These are phyloP conservation scores for Pampusana beccarii DNA, from an alignment of 2,113 vertebrate genomes.

Conservation along the genomic window DNA sequence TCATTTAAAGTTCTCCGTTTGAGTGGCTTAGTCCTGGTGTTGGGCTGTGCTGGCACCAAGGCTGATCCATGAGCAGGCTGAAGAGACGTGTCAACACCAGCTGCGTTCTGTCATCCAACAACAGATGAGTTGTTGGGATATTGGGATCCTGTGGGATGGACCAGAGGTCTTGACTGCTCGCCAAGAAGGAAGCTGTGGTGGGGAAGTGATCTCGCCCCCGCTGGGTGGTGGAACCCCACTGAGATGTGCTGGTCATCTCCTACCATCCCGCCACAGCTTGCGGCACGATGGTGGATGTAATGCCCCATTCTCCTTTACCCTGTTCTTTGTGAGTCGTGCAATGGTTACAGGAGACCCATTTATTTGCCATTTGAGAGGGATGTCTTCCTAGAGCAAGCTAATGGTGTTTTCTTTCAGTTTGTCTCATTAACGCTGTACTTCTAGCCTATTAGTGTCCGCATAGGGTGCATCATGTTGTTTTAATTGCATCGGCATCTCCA, in stretches of 20 bases:
- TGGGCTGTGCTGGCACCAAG: fast-evolving
- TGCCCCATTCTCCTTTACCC: not conserved
- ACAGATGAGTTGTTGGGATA: not conserved
- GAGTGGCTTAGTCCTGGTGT: not conserved
- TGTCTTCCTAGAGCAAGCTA: not conserved
- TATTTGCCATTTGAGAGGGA: not conserved
- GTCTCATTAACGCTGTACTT: not conserved
- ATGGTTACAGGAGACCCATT: not conserved
- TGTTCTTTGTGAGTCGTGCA: not conserved
- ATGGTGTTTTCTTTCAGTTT: not conserved
- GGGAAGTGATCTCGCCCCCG: not conserved
- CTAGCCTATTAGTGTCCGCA: not conserved
- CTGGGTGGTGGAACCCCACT: not conserved
- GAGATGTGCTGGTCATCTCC: fast-evolving
- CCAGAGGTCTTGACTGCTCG: not conserved
- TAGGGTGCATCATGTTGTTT: not conserved
- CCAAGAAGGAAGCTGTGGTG: not conserved
- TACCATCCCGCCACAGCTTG: not conserved
- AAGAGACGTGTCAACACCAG: fast-evolving
- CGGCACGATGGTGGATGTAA: fast-evolving
- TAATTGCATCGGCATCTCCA: not conserved
- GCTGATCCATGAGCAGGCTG: not conserved
- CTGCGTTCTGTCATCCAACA: fast-evolving
- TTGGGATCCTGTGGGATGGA: fast-evolving
- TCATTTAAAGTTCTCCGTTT: not conserved